Percentiles rank a stretch among this genome's conserved stretches.
These are phyloP conservation scores for Musca vetustissima DNA, from an alignment of 1,140 invertebrate species.

Conservation along the genomic window DNA sequence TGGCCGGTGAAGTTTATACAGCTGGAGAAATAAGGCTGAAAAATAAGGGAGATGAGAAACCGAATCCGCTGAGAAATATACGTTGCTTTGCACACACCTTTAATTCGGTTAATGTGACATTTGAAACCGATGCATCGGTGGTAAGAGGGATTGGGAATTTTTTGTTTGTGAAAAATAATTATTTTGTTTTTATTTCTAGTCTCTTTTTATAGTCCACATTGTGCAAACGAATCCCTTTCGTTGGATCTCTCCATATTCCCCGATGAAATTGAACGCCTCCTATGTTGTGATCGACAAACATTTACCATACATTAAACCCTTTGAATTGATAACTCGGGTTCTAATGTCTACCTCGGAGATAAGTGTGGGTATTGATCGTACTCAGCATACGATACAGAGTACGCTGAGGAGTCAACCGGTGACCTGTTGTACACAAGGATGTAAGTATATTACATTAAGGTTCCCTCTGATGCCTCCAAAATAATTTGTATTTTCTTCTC, in stretches of 20 bases:
- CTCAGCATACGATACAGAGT: constrained; percentile 45
- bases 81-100: constrained; percentile 53
- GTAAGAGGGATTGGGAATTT: constrained; percentile 23
- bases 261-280: constrained; percentile 49
- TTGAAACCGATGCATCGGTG: constrained; percentile 42
- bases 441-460: constrained; percentile 36
- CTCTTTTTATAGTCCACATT: constrained; percentile 50
- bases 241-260: constrained; percentile 40
- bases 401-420: constrained; percentile 45
- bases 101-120: constrained; percentile 51
- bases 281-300: constrained; percentile 48
- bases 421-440: constrained; percentile 50
- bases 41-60: constrained; percentile 31
- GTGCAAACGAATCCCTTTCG: constrained; percentile 48
- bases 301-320: constrained; percentile 47
- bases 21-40: constrained; percentile 43
- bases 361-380: constrained; percentile 28
- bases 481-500: not conserved
- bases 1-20: constrained; percentile 47
- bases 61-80: constrained; percentile 47
- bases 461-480: not conserved
- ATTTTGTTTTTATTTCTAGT: constrained; percentile 26
- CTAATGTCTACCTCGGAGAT: constrained; percentile 44
- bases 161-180: no score
- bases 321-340: constrained; percentile 47